Conservation (phyloP, 1,140 invertebrate genomes). For the Camponotus vicinus region DNA sequence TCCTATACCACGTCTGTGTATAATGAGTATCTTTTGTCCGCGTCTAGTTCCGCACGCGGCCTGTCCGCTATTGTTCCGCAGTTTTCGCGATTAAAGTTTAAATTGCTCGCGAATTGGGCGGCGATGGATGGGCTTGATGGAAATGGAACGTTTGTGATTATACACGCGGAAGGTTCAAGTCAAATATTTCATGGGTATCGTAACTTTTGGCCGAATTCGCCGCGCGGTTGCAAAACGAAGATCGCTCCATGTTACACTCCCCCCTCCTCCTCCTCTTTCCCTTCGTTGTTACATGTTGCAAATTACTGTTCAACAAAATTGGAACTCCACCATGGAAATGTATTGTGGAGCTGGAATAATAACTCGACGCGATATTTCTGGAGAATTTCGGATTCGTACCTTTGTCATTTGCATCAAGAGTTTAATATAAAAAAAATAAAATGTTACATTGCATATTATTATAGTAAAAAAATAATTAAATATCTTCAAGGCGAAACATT, state of each 20-base stretch:
- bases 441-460: too few species aligned
- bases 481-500: too few species aligned
- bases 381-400: background rate
- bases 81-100: conserved; percentile 62
- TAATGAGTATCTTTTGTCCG: conserved; percentile 52
- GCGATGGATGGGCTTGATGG: conserved; percentile 40
- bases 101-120: conserved; percentile 36
- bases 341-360: background rate
- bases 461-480: too few species aligned
- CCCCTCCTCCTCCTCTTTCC: background rate
- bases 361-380: background rate
- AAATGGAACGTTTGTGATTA: conserved; percentile 38
- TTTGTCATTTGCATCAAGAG: too few species aligned
- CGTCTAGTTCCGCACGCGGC: conserved; percentile 31
- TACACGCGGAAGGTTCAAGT: conserved; percentile 52
- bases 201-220: conserved; percentile 41
- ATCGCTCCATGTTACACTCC: background rate
- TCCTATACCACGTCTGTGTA: background rate
- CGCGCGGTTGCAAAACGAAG: background rate
- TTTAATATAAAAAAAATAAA: too few species aligned
- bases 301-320: conserved; percentile 31
- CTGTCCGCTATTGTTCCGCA: conserved; percentile 47
- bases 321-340: background rate
- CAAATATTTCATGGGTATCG: conserved; percentile 55
- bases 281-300: conserved; percentile 8